Evolutionary conservation across 2,888 invertebrate genomes (phyloP).

Genomic region (Ophion ventricosus): DNA sequence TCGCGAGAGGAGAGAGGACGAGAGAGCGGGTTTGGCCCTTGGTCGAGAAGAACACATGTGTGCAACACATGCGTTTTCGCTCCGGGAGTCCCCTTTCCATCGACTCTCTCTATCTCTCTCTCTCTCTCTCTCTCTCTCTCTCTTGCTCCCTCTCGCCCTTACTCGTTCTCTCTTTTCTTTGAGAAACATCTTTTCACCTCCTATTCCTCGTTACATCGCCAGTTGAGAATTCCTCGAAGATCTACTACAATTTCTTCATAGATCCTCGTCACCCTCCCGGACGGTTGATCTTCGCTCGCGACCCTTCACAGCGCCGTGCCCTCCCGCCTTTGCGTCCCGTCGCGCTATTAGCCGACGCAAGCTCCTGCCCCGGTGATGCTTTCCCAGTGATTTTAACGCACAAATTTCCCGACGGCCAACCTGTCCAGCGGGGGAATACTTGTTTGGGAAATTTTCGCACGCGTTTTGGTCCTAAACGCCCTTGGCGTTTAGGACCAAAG

Average conservation of each 20-base stretch:
- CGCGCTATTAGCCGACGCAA: background rate
- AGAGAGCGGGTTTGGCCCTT: conserved; percentile 23
- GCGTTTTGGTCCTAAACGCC: background rate
- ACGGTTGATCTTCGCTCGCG: background rate
- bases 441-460: background rate
- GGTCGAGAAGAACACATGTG: conserved; percentile 71
- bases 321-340: background rate
- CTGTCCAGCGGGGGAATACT: too few species aligned
- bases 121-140: conserved; percentile 56
- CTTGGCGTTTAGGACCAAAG: background rate
- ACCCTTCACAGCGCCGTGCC: background rate
- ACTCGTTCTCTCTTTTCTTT: conserved; percentile 15
- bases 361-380: background rate
- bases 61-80: conserved; percentile 73
- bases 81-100: conserved; percentile 72
- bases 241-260: conserved; percentile 63
- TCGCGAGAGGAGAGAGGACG: conserved; percentile 35
- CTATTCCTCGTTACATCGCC: conserved; percentile 27
- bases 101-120: conserved; percentile 52
- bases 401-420: too few species aligned
- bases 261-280: conserved; percentile 58
- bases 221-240: conserved; percentile 51
- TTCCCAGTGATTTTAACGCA: conserved; percentile 8
- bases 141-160: conserved; percentile 41
- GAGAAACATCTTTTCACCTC: conserved; percentile 50